Evolutionary conservation across 1,140 invertebrate genomes (phyloP).

Genomic region (Aphelenchoides fujianensis): DNA sequence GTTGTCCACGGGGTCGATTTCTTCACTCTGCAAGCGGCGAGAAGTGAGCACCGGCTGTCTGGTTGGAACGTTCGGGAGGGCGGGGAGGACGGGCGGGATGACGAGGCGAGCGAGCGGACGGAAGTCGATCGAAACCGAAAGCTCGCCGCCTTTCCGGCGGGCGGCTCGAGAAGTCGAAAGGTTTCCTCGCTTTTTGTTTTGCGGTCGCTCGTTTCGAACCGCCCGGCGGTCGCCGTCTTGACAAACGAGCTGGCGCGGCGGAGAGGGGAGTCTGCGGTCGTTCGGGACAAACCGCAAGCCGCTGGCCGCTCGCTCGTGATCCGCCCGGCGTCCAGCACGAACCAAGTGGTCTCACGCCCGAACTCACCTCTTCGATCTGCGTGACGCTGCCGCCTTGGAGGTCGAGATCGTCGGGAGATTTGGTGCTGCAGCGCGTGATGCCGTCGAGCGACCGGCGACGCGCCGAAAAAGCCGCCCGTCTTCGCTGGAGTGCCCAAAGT

Average conservation of each 20-base stretch:
- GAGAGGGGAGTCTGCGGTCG: no score
- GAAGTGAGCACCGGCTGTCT: no score
- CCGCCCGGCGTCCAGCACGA: background rate
- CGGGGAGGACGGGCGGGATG: background rate
- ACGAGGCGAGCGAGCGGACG: background rate
- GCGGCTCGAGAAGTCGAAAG: no score
- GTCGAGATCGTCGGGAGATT: conserved; percentile 35
- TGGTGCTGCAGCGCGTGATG: conserved; percentile 3
- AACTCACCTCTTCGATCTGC: conserved; percentile 42
- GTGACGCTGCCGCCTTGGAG: conserved; percentile 43
- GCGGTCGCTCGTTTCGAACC: background rate
- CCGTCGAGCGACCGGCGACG: background rate
- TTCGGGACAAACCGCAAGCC: background rate
- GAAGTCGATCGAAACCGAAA: background rate
- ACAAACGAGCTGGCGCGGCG: background rate
- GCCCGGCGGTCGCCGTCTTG: no score
- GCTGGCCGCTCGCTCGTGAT: background rate
- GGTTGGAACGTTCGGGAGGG: no score
- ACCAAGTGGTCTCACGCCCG: no score
- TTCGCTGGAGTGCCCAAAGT: background rate
- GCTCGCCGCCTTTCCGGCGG: background rate
- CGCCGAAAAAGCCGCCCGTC: background rate
- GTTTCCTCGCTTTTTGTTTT: background rate
- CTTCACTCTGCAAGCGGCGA: conserved; percentile 47
- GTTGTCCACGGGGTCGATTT: conserved; percentile 51